These are phyloP conservation scores for Bugulina stolonifera DNA, from an alignment of 2,888 invertebrate species.

Conservation along the genomic window DNA sequence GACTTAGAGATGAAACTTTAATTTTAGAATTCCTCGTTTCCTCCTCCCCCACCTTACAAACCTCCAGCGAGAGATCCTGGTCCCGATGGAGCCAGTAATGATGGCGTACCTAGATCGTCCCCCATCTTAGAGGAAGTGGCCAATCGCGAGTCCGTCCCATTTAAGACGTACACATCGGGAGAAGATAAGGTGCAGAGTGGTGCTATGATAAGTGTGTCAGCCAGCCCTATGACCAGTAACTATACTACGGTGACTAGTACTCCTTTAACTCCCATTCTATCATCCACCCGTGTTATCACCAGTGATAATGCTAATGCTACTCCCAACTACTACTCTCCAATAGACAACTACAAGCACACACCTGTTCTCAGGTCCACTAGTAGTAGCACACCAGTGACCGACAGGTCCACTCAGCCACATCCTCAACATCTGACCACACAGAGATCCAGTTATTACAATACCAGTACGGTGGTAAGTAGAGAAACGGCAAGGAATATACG, in stretches of 20 bases:
- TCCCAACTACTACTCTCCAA: not conserved
- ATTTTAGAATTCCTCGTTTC: conserved; percentile 19
- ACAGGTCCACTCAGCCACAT: not conserved
- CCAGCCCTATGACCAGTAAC: not conserved
- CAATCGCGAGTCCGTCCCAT: not conserved
- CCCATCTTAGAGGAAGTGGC: not conserved
- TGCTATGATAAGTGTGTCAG: not conserved
- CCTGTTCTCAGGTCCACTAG: not conserved
- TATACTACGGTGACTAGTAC: not conserved
- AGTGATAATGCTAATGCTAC: not conserved
- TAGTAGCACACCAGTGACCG: not conserved
- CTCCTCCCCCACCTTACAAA: conserved; percentile 26
- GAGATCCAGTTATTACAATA: not conserved
- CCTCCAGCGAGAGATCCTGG: conserved; percentile 21
- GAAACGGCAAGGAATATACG: too few relatives aligned
- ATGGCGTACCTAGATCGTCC: conserved; percentile 19
- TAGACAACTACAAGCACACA: not conserved
- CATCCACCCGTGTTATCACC: not conserved
- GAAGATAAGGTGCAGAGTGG: not conserved
- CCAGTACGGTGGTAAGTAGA: too few relatives aligned
- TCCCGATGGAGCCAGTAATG: conserved; percentile 26
- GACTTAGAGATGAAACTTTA: too few relatives aligned
- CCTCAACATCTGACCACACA: not conserved
- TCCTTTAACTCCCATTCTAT: not conserved
- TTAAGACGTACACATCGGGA: not conserved